phyloP scores from a whole-genome alignment of 2,797 vertebrate genomes.

The Sphenodon punctatus region DNA sequence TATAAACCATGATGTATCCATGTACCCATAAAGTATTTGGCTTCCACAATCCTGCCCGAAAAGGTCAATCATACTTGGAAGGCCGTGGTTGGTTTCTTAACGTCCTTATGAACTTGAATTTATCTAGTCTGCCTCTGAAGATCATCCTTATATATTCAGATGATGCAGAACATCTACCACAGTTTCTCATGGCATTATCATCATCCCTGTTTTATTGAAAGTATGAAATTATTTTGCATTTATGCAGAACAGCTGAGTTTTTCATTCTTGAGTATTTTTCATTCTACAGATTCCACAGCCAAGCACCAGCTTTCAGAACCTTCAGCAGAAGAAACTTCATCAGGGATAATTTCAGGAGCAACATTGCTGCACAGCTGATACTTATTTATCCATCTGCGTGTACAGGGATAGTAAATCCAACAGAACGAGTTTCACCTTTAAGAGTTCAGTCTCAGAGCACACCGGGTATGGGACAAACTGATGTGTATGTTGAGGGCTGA shows the following conservation, averaged over 20 bases:
- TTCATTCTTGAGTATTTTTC: fast-evolving
- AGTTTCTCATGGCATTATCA: fast-evolving
- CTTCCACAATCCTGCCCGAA: neutral
- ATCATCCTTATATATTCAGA: neutral
- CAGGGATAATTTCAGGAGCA: neutral
- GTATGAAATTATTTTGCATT: neutral
- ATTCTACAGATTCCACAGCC: neutral
- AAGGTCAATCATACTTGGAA: neutral
- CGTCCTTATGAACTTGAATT: neutral
- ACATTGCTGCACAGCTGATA: neutral
- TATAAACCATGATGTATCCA: fast-evolving
- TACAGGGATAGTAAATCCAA: neutral
- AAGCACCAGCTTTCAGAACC: neutral
- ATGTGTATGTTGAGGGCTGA: too few species aligned
- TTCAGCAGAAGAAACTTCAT: neutral
- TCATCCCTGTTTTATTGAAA: neutral
- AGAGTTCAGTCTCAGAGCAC: neutral
- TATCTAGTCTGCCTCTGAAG: neutral
- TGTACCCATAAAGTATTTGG: fast-evolving
- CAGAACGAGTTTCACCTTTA: fast-evolving
- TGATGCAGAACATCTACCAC: neutral
- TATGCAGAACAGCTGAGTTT: fast-evolving
- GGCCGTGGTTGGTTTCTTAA: neutral
- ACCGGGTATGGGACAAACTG: too few species aligned
- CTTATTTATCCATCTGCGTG: neutral